Conservation (phyloP, 2,888 invertebrate genomes). For the Xylota sylvarum region DNA sequence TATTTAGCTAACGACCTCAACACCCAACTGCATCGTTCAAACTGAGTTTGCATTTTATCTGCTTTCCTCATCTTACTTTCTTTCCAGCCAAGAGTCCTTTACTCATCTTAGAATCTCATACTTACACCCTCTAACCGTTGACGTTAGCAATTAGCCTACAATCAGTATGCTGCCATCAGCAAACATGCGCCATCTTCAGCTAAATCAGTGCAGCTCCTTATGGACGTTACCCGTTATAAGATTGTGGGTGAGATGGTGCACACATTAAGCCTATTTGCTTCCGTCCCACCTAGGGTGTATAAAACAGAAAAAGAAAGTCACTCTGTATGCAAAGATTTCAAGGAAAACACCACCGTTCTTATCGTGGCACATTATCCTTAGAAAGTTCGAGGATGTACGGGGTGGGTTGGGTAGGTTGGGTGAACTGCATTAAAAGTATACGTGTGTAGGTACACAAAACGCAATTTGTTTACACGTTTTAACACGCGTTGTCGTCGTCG, state of each 20-base stretch:
- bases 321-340: not conserved
- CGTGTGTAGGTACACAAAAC: conserved; percentile 50
- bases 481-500: conserved; percentile 51
- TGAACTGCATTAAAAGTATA: conserved; percentile 52
- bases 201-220: conserved; percentile 63
- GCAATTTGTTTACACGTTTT: conserved; percentile 74
- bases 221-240: not conserved
- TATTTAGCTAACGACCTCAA: no score
- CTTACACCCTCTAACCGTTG: conserved; percentile 38
- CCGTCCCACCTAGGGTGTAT: not conserved
- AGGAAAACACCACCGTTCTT: conserved; percentile 17
- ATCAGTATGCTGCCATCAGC: conserved; percentile 69
- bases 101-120: conserved; percentile 37
- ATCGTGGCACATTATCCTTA: conserved; percentile 23
- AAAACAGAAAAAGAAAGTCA: not conserved
- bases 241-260: conserved; percentile 20
- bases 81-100: conserved; percentile 42
- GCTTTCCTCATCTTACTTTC: conserved; percentile 26
- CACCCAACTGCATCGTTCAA: not conserved
- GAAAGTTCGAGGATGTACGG: not conserved
- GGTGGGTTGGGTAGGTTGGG: conserved; percentile 12
- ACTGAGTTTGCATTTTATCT: not conserved
- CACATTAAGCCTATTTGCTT: conserved; percentile 53
- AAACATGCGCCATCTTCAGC: conserved; percentile 72
- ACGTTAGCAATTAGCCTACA: conserved; percentile 67